These are phyloP conservation scores for Venustaconcha ellipsiformis DNA, from an alignment of 1,140 invertebrate genomes.

Conservation along the genomic window DNA sequence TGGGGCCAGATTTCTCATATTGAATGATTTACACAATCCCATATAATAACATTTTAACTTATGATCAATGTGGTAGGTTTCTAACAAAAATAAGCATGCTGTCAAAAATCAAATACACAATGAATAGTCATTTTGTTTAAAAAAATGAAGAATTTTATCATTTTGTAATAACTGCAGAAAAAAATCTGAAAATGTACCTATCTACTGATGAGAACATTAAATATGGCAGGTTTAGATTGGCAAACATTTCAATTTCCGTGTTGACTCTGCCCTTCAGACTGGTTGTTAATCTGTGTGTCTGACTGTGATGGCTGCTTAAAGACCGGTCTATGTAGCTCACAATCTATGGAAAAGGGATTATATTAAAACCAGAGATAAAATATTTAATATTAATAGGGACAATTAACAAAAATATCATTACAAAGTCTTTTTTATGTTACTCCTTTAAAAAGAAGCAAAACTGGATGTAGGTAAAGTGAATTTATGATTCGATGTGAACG, in stretches of 20 bases:
- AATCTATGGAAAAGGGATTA: constrained; percentile 27
- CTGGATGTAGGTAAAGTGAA: no score
- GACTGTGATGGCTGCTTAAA: constrained; percentile 27
- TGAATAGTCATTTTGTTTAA: no score
- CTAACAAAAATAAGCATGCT: no score
- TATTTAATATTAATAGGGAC: not conserved
- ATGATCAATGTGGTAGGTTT: no score
- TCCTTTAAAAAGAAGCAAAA: no score
- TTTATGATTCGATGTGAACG: no score
- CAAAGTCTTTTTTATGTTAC: not conserved
- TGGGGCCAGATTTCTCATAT: no score
- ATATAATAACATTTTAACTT: no score
- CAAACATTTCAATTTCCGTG: constrained; percentile 43
- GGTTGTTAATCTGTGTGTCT: constrained; percentile 19
- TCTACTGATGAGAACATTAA: constrained; percentile 39
- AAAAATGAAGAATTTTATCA: no score
- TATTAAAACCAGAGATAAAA: not conserved
- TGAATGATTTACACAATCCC: no score
- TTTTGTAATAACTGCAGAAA: no score
- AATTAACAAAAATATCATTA: not conserved
- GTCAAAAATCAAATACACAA: no score
- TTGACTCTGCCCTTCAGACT: constrained; percentile 32
- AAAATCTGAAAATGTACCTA: constrained; percentile 30
- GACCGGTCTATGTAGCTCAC: constrained; percentile 32
- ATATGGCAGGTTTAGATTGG: constrained; percentile 39